Evolutionary conservation across 2,888 invertebrate genomes (phyloP).

Genomic region (Athripsodes cinereus): DNA sequence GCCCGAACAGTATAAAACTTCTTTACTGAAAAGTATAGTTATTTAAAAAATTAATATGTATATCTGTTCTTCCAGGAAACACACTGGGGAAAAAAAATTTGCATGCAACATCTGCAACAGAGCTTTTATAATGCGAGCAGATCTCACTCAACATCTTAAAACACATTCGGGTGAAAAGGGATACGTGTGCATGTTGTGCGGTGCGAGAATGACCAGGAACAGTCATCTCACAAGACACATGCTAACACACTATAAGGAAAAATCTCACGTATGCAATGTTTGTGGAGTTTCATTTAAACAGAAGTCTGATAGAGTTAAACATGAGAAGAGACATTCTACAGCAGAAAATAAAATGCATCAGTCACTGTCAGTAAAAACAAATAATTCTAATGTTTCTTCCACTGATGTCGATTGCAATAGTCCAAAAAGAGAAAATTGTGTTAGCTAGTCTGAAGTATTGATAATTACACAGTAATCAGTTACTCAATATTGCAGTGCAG

Average conservation of each 20-base stretch:
- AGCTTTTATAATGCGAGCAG: constrained; percentile 44
- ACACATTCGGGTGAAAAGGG: constrained; percentile 42
- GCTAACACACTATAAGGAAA: constrained; percentile 29
- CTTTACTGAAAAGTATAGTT: too few species aligned
- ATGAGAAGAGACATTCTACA: constrained; percentile 31
- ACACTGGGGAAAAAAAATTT: constrained; percentile 47
- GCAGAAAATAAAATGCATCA: too few species aligned
- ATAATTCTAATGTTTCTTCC: too few species aligned
- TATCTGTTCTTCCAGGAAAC: too few species aligned
- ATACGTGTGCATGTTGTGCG: constrained; percentile 42
- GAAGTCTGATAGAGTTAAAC: constrained; percentile 35
- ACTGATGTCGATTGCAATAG: neutral
- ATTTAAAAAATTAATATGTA: too few species aligned
- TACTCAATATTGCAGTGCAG: too few species aligned
- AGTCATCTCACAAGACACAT: constrained; percentile 45
- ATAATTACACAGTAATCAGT: too few species aligned
- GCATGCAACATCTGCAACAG: constrained; percentile 41
- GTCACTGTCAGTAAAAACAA: too few species aligned
- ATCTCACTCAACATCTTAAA: constrained; percentile 42
- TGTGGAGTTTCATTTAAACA: constrained; percentile 34
- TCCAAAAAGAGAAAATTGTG: neutral
- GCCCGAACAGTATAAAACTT: too few species aligned
- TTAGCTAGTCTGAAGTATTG: neutral
- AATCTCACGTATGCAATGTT: constrained; percentile 31
- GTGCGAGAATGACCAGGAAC: constrained; percentile 38